Conservation (phyloP, 2,888 invertebrate species). For the Noctua janthina region DNA sequence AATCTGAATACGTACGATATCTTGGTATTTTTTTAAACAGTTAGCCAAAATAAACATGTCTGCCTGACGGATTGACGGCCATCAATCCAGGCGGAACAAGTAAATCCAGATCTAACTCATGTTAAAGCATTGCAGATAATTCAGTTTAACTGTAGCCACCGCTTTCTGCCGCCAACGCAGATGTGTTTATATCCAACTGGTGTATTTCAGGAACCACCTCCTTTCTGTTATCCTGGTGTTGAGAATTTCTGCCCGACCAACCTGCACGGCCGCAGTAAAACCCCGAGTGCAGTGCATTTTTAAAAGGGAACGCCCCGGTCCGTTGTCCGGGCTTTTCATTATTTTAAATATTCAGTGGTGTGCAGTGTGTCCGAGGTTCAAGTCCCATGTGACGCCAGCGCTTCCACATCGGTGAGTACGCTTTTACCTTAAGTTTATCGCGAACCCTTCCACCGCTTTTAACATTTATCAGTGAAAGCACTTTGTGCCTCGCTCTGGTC, state of each 20-base stretch:
- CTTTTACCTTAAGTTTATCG: slow-evolving; percentile 75
- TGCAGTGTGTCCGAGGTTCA: slow-evolving; percentile 82
- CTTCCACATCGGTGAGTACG: slow-evolving; percentile 80
- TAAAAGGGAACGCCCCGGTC: slow-evolving; percentile 87
- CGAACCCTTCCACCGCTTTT: slow-evolving; percentile 73
- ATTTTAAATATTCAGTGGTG: slow-evolving; percentile 89
- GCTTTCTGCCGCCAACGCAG: slow-evolving; percentile 70
- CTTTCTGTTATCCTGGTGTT: slow-evolving; percentile 84
- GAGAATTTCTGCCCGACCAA: slow-evolving; percentile 85
- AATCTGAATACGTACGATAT: background rate
- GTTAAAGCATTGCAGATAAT: slow-evolving; percentile 63
- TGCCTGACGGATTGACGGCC: slow-evolving; percentile 16
- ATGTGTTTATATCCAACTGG: slow-evolving; percentile 78
- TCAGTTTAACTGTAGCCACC: slow-evolving; percentile 71
- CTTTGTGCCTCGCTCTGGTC: slow-evolving; percentile 66
- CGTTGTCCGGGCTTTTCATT: slow-evolving; percentile 85
- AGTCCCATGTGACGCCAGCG: slow-evolving; percentile 74
- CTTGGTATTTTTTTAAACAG: slow-evolving; percentile 15
- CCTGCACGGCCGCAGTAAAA: slow-evolving; percentile 88
- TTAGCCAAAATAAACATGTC: slow-evolving; percentile 22
- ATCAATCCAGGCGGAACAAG: slow-evolving; percentile 32
- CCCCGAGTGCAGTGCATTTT: slow-evolving; percentile 89
- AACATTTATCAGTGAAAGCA: slow-evolving; percentile 74
- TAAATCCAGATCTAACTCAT: slow-evolving; percentile 51
- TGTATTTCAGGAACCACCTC: slow-evolving; percentile 79